A percentile compares a stretch with the other conserved stretches of the same genome.
Conservation (phyloP, 2,888 invertebrate genomes). For the Gymnoscelis rufifasciata region DNA sequence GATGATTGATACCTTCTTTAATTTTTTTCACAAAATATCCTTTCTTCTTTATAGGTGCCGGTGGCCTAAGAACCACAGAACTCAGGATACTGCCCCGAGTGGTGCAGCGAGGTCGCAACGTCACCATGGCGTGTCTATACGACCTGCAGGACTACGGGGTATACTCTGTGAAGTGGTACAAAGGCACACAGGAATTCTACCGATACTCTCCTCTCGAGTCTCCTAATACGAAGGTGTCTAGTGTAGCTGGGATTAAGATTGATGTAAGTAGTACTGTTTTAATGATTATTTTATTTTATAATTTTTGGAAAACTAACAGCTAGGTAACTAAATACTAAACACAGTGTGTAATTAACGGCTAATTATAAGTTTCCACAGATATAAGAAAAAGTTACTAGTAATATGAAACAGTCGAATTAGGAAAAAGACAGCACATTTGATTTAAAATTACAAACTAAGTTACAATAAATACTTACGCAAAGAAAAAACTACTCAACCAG, state of each 20-base stretch:
- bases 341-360: too few relatives aligned
- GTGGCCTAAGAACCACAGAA: conserved; percentile 85
- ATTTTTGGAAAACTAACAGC: too few relatives aligned
- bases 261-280: conserved; percentile 83
- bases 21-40: too few relatives aligned
- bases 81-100: conserved; percentile 85
- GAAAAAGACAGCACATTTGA: too few relatives aligned
- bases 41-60: conserved; percentile 74
- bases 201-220: conserved; percentile 87
- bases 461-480: too few relatives aligned
- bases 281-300: neutral
- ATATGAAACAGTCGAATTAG: too few relatives aligned
- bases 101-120: conserved; percentile 84
- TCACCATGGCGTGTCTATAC: conserved; percentile 86
- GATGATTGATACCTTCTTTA: too few relatives aligned
- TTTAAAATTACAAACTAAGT: too few relatives aligned
- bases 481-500: too few relatives aligned
- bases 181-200: conserved; percentile 90
- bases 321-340: too few relatives aligned
- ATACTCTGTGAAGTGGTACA: conserved; percentile 93
- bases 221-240: conserved; percentile 85
- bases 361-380: too few relatives aligned
- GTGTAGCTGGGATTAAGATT: conserved; percentile 85
- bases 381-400: too few relatives aligned
- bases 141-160: conserved; percentile 86